These are phyloP conservation scores for Periophthalmus modestus DNA, from an alignment of 2,113 vertebrate genomes.

Conservation along the genomic window DNA sequence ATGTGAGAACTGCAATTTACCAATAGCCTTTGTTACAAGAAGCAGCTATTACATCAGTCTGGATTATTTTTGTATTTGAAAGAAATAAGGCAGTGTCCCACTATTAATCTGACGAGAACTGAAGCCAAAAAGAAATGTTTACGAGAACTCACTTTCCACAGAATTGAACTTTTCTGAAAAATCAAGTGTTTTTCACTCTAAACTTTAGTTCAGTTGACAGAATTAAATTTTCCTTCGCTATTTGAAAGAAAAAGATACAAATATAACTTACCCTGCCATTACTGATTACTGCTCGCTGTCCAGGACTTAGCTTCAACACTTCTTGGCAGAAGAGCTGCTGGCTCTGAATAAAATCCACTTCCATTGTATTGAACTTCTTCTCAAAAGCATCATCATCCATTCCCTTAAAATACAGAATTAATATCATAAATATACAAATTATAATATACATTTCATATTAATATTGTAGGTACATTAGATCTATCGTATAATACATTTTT, in stretches of 20 bases:
- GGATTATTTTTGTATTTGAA: neutral
- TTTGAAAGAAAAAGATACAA: neutral
- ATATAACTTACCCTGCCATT: constrained; percentile 89
- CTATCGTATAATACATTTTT: constrained; percentile 28
- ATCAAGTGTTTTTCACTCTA: no score
- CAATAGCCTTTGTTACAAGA: constrained; percentile 30
- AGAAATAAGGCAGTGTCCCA: neutral
- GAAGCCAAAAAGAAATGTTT: no score
- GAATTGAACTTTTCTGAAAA: no score
- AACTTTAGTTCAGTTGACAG: no score
- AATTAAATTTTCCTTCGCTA: neutral
- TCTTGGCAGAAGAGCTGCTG: constrained; percentile 89
- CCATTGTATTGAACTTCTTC: constrained; percentile 94
- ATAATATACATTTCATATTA: neutral
- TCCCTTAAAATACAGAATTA: constrained; percentile 75
- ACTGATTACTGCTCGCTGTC: constrained; percentile 85
- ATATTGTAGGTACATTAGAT: no score
- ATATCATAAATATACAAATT: constrained; percentile 44
- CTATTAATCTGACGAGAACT: no score
- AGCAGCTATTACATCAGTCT: constrained; percentile 20
- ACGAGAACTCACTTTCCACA: no score
- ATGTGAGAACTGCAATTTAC: constrained; percentile 35
- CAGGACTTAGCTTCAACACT: constrained; percentile 85
- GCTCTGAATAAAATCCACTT: constrained; percentile 85
- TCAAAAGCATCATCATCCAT: constrained; percentile 88